Evolutionary conservation across 1,140 invertebrate genomes (phyloP).

Genomic region (Pectinophora gossypiella): DNA sequence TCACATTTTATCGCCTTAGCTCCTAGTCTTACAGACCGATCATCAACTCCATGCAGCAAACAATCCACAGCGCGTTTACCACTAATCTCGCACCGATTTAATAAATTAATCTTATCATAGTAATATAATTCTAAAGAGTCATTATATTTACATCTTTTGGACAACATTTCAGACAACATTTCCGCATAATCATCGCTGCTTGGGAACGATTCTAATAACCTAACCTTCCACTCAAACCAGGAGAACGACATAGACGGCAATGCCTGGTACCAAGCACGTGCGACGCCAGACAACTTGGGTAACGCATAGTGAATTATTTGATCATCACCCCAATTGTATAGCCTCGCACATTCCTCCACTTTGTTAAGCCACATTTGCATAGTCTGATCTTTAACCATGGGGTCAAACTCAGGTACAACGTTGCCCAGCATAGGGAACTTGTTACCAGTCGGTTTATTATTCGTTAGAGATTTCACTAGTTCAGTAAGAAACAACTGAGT

Average conservation of each 20-base stretch:
- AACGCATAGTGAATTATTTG: constrained; percentile 22
- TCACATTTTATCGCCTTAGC: constrained; percentile 8
- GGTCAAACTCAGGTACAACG: constrained; percentile 31
- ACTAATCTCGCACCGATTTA: constrained; percentile 9
- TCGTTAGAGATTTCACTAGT: constrained; percentile 12
- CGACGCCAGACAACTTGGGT: constrained; percentile 17
- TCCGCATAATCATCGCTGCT: constrained; percentile 16
- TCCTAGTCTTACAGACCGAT: constrained; percentile 5
- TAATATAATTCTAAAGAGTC: constrained; percentile 10
- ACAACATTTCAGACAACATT: constrained; percentile 6
- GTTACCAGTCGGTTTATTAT: constrained; percentile 14
- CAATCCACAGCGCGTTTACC: constrained; percentile 11
- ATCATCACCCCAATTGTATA: constrained; percentile 20
- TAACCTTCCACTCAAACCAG: constrained; percentile 20
- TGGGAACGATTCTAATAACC: constrained; percentile 15
- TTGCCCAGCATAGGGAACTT: constrained; percentile 23
- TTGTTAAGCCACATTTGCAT: constrained; percentile 21
- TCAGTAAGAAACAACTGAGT: constrained; percentile 4
- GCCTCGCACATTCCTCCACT: constrained; percentile 16
- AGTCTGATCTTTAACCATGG: constrained; percentile 19
- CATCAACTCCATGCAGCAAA: constrained; percentile 7
- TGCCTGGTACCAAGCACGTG: constrained; percentile 18
- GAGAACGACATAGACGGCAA: constrained; percentile 17
- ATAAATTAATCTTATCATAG: constrained; percentile 8
- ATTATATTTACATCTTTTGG: constrained; percentile 2